phyloP scores from a whole-genome alignment of 2,113 vertebrate genomes.

The Apteryx owenii region DNA sequence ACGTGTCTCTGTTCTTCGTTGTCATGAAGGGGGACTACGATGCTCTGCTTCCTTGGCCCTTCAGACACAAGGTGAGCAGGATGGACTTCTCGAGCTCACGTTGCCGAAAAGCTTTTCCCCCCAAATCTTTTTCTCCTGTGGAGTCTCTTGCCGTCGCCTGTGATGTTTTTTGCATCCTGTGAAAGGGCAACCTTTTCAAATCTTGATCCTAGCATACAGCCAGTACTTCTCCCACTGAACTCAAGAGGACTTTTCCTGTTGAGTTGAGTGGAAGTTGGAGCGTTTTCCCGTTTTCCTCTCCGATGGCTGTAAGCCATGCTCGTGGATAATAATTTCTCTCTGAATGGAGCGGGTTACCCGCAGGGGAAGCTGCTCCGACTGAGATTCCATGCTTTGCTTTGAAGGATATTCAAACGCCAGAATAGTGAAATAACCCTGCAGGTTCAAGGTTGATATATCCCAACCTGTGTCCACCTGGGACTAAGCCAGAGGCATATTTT shows the following conservation, averaged over 20 bases:
- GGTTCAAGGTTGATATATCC: not conserved
- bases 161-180: not conserved
- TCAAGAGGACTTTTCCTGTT: not conserved
- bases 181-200: not conserved
- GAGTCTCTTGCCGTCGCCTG: not conserved
- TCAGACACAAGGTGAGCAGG: slow-evolving; percentile 84
- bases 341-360: not conserved
- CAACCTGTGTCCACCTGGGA: not conserved
- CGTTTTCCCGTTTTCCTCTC: not conserved
- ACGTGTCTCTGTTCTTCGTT: slow-evolving; percentile 87
- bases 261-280: not conserved
- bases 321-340: not conserved
- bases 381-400: not conserved
- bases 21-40: slow-evolving; percentile 89
- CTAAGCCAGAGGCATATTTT: not conserved
- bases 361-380: not conserved
- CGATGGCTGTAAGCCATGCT: not conserved
- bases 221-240: rapidly evolving
- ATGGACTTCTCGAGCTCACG: not conserved
- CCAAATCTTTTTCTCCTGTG: not conserved
- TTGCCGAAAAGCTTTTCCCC: not conserved
- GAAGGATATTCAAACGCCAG: not conserved
- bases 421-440: not conserved
- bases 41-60: slow-evolving; percentile 85
- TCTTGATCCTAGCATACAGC: not conserved